These are phyloP conservation scores for Gorsachius goisagi DNA, from an alignment of 2,113 vertebrate species.

Conservation along the genomic window DNA sequence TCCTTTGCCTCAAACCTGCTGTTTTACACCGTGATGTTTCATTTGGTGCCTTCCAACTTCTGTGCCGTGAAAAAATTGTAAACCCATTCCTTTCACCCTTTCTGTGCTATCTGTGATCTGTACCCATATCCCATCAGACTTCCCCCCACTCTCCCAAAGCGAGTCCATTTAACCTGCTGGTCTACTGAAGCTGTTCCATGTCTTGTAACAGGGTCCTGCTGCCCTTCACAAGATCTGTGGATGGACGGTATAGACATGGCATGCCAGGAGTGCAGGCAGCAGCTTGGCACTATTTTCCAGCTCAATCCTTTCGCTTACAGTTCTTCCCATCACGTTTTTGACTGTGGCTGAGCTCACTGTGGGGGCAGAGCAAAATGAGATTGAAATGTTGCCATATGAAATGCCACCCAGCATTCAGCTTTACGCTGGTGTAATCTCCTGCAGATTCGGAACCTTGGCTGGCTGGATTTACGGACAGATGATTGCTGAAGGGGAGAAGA, in stretches of 20 bases:
- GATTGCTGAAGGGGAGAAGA: background rate
- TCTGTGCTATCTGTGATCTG: rapidly evolving
- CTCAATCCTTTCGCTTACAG: background rate
- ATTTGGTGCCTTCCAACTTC: background rate
- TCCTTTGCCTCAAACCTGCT: background rate
- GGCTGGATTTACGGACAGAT: background rate
- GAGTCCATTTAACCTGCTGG: rapidly evolving
- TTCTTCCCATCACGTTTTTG: background rate
- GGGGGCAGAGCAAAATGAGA: background rate
- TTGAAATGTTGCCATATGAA: background rate
- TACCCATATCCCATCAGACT: background rate
- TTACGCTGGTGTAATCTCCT: background rate
- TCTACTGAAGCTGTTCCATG: background rate
- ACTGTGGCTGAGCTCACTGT: background rate
- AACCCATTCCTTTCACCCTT: background rate
- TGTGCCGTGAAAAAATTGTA: background rate
- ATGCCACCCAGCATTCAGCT: background rate
- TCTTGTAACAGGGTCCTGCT: background rate
- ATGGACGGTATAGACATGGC: rapidly evolving
- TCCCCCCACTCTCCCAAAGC: background rate
- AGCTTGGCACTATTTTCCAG: background rate
- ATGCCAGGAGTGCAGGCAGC: background rate
- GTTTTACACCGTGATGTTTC: background rate
- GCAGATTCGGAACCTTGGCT: background rate
- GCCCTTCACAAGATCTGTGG: background rate